phyloP scores from a whole-genome alignment of 2,888 invertebrate species.

The Clepsis dumicolana region DNA sequence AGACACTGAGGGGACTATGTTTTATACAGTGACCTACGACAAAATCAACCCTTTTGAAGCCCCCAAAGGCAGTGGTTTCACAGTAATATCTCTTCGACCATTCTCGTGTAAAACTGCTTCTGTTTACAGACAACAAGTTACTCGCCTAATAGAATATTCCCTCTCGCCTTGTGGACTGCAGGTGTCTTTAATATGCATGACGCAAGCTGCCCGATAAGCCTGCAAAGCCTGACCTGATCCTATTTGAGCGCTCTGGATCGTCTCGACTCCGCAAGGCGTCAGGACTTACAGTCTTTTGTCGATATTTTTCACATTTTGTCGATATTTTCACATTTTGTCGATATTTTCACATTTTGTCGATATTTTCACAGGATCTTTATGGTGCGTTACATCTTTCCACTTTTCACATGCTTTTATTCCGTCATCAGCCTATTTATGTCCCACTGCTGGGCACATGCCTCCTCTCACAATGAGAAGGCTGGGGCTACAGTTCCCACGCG shows the following conservation, averaged over 20 bases:
- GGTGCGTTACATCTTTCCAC: background rate
- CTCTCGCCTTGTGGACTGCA: slow-evolving; percentile 57
- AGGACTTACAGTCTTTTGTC: slow-evolving; percentile 31
- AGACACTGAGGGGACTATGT: no score
- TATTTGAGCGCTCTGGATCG: slow-evolving; percentile 62
- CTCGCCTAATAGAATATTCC: slow-evolving; percentile 68
- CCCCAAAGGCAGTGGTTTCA: no score
- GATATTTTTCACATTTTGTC: slow-evolving; percentile 33
- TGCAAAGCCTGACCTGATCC: slow-evolving; percentile 73
- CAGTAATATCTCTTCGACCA: no score
- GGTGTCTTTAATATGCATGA: slow-evolving; percentile 77
- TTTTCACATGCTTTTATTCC: no score
- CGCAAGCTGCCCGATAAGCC: slow-evolving; percentile 72
- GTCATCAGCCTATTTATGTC: no score
- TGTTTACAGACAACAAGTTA: slow-evolving; percentile 40
- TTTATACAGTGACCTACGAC: no score
- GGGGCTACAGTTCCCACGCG: no score
- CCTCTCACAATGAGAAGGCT: no score
- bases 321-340: slow-evolving; percentile 32
- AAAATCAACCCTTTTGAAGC: no score
- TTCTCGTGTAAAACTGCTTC: background rate
- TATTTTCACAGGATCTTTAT: slow-evolving; percentile 23
- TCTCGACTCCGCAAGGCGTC: slow-evolving; percentile 23
- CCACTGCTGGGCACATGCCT: no score
- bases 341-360: slow-evolving; percentile 32